A percentile compares a stretch with the other conserved stretches of the same genome.
Evolutionary conservation across 2,113 vertebrate genomes (phyloP).

Genomic region (Rhinoderma darwinii): DNA sequence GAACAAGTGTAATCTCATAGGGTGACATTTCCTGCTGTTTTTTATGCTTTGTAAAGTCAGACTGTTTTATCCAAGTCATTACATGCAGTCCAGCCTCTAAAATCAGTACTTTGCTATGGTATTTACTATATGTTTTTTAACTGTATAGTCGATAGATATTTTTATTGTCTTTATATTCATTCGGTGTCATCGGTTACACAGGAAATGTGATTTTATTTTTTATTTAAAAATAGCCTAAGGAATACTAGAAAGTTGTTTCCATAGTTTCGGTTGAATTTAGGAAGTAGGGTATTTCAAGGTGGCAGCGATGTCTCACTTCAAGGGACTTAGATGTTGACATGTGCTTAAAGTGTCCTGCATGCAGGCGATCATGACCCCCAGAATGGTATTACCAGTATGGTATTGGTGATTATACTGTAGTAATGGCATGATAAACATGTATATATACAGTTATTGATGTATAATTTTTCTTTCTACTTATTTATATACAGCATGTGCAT

Average conservation of each 20-base stretch:
- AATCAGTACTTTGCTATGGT: not conserved
- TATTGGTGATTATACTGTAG: not conserved
- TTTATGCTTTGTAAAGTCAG: not conserved
- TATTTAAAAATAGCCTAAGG: not conserved
- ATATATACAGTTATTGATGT: not conserved
- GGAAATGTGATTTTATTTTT: not conserved
- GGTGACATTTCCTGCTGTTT: constrained; percentile 7
- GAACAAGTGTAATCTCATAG: constrained; percentile 36
- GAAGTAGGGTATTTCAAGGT: constrained; percentile 8
- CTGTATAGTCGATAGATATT: not conserved
- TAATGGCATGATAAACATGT: too few relatives aligned
- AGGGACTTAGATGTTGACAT: not conserved
- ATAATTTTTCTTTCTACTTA: not conserved
- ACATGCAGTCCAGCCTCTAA: not conserved
- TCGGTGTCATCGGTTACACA: not conserved
- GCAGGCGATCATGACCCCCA: not conserved
- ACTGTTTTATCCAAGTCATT: not conserved
- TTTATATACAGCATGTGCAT: not conserved
- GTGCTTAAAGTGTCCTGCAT: not conserved
- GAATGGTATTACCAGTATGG: not conserved
- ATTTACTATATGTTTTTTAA: not conserved
- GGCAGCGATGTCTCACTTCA: not conserved
- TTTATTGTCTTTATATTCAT: not conserved
- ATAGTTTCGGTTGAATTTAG: constrained; percentile 1
- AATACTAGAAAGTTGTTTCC: constrained; percentile 15